Evolutionary conservation across 2,113 vertebrate species (phyloP).

Genomic region (Cyanoramphus novaezelandiae): DNA sequence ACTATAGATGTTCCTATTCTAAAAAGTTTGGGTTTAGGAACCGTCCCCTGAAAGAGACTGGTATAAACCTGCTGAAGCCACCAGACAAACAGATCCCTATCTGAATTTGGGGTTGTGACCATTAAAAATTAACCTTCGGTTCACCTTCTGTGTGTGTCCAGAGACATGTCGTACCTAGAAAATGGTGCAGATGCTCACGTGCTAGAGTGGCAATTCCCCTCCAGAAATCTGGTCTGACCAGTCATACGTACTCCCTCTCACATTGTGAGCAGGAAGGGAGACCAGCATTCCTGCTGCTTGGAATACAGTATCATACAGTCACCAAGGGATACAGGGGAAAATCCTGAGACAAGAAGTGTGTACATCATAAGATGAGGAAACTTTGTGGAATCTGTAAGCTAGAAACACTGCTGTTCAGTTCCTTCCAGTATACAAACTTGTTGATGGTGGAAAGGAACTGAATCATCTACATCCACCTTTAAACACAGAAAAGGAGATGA

Average conservation of each 20-base stretch:
- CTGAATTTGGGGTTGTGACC: neutral
- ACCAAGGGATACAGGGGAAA: neutral
- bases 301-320: neutral
- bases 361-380: neutral
- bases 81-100: neutral
- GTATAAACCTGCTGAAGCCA: neutral
- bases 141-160: neutral
- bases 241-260: neutral
- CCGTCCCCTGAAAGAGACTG: neutral
- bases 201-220: neutral
- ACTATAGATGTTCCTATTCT: neutral
- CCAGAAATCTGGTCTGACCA: slow-evolving; percentile 39
- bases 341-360: neutral
- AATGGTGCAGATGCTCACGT: neutral
- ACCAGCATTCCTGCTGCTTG: neutral
- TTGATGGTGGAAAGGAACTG: neutral
- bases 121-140: neutral
- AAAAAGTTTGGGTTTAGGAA: neutral
- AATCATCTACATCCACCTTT: neutral
- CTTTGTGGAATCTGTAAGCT: neutral
- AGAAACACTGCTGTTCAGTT: neutral
- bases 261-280: neutral
- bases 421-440: neutral
- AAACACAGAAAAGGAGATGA: neutral
- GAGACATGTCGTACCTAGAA: neutral